Evolutionary conservation across 1,140 invertebrate genomes (phyloP).

Genomic region (Drosophila repletoides): DNA sequence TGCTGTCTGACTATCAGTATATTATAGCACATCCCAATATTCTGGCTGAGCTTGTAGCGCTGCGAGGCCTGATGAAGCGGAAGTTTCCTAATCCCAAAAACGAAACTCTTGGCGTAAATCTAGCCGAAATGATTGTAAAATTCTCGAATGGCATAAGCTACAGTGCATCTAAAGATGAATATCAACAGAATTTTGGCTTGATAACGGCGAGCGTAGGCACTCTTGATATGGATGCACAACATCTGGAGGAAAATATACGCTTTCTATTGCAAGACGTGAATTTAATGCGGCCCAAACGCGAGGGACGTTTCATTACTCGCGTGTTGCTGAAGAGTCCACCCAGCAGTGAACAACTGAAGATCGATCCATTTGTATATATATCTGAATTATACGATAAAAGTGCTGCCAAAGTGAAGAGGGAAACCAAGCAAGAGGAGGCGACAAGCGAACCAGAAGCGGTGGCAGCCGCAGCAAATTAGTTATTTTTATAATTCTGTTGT

Average conservation of each 20-base stretch:
- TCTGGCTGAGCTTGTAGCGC: constrained; percentile 87
- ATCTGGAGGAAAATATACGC: constrained; percentile 88
- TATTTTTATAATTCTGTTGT: constrained; percentile 31
- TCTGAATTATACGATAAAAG: constrained; percentile 69
- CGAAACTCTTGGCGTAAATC: constrained; percentile 87
- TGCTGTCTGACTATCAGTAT: constrained; percentile 88
- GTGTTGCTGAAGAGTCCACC: constrained; percentile 84
- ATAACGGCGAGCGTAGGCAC: constrained; percentile 87
- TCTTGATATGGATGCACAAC: constrained; percentile 87
- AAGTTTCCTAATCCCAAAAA: constrained; percentile 87
- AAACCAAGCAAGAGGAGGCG: constrained; percentile 29
- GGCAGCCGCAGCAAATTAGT: constrained; percentile 52
- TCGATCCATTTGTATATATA: constrained; percentile 86
- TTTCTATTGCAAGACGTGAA: constrained; percentile 86
- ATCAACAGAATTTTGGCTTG: constrained; percentile 87
- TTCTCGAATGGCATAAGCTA: constrained; percentile 88
- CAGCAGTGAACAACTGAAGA: constrained; percentile 86
- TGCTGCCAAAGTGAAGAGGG: constrained; percentile 39
- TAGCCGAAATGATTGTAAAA: constrained; percentile 85
- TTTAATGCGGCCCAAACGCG: constrained; percentile 84
- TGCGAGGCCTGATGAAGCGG: constrained; percentile 89
- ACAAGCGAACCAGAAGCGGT: constrained; percentile 14
- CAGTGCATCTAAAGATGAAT: constrained; percentile 85
- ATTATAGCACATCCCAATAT: constrained; percentile 90
- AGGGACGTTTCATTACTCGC: constrained; percentile 87